Evolutionary conservation across 2,888 invertebrate genomes (phyloP).

Genomic region (Epinotia demarniana): DNA sequence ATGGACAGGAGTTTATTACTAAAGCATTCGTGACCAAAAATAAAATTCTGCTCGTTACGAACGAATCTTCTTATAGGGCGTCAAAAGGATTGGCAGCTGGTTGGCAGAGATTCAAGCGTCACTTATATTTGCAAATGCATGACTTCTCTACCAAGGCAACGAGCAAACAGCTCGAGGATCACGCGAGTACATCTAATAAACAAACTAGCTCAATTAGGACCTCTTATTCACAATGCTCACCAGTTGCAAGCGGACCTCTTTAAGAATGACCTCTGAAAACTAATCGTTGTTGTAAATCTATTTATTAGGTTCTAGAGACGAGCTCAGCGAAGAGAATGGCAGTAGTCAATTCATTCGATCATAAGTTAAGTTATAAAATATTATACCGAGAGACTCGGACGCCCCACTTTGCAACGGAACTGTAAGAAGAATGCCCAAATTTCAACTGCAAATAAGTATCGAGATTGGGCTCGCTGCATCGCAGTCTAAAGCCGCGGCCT

Average conservation of each 20-base stretch:
- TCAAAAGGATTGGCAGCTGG: slow-evolving; percentile 17
- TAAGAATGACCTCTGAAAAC: neutral
- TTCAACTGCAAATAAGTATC: slow-evolving; percentile 37
- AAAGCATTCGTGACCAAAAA: slow-evolving; percentile 22
- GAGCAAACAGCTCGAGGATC: neutral
- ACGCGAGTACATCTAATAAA: slow-evolving; percentile 16
- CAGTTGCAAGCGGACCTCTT: neutral
- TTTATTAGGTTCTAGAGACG: neutral
- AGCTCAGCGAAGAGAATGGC: neutral
- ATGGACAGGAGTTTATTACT: slow-evolving; percentile 16
- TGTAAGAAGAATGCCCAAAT: neutral
- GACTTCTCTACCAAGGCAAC: slow-evolving; percentile 26
- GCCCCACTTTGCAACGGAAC: too few relatives aligned
- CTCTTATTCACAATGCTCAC: neutral
- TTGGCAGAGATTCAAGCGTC: slow-evolving; percentile 25
- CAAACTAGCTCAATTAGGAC: slow-evolving; percentile 27
- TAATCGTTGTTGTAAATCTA: neutral
- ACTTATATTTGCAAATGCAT: slow-evolving; percentile 27
- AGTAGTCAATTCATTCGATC: neutral
- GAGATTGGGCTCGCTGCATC: slow-evolving; percentile 50
- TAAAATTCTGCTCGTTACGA: slow-evolving; percentile 32
- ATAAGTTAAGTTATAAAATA: neutral
- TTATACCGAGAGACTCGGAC: neutral
- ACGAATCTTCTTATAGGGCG: slow-evolving; percentile 19
- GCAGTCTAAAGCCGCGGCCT: slow-evolving; percentile 50